These are phyloP conservation scores for Allophyes oxyacanthae DNA, from an alignment of 2,888 invertebrate species.

Conservation along the genomic window DNA sequence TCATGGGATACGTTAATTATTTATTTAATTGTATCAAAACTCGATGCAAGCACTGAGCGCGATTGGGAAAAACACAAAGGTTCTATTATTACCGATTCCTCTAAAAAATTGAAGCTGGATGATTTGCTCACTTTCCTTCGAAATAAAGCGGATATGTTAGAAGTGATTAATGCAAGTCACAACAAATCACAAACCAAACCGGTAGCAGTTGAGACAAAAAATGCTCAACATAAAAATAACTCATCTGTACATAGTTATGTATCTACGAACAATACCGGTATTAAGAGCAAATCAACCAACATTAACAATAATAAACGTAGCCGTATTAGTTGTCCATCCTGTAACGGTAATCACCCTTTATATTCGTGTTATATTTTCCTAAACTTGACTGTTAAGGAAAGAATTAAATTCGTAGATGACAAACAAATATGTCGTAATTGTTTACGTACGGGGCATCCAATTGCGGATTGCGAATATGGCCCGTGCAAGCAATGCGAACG, in stretches of 20 bases:
- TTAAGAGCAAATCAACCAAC: not conserved
- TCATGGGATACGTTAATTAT: too few species aligned
- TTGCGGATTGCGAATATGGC: not conserved
- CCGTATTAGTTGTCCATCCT: not conserved
- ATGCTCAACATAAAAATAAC: not conserved
- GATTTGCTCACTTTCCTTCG: not conserved
- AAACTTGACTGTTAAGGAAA: conserved; percentile 5
- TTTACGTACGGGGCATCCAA: not conserved
- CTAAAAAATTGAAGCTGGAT: not conserved
- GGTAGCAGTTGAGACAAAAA: not conserved
- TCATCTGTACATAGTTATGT: not conserved
- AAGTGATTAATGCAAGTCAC: not conserved
- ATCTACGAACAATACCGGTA: not conserved
- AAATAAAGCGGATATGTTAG: conserved; percentile 2
- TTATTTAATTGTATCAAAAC: too few species aligned
- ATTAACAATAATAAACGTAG: not conserved
- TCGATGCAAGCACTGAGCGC: too few species aligned
- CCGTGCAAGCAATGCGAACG: not conserved
- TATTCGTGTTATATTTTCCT: not conserved
- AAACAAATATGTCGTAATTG: conserved; percentile 14
- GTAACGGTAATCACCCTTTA: not conserved
- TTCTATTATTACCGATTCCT: too few species aligned
- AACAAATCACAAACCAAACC: not conserved
- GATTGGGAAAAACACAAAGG: too few species aligned
- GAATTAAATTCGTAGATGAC: conserved; percentile 6